Conservation (phyloP, 2,113 vertebrate species). For the Burhinus bistriatus region DNA sequence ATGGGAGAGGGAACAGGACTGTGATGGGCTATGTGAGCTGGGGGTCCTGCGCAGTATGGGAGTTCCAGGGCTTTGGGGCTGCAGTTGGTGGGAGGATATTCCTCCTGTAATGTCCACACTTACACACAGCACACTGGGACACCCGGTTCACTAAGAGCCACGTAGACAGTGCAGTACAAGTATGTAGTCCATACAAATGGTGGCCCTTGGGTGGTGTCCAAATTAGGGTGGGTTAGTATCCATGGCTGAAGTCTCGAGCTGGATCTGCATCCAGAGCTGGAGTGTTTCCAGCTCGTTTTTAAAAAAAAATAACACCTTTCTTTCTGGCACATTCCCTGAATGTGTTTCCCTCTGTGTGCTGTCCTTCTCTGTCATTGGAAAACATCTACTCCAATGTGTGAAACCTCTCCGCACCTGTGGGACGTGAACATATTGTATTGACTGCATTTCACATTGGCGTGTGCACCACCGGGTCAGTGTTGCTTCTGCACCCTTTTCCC, state of each 20-base stretch:
- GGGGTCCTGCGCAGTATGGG: background rate
- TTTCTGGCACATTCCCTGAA: background rate
- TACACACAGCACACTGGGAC: background rate
- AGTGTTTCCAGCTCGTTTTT: background rate
- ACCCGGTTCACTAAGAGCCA: background rate
- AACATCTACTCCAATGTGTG: background rate
- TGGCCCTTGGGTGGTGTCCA: background rate
- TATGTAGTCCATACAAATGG: fast-evolving
- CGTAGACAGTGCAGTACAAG: fast-evolving
- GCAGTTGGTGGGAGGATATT: background rate
- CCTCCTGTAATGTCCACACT: background rate
- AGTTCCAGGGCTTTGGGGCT: background rate
- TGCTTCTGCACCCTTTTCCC: background rate
- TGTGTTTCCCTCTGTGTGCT: background rate
- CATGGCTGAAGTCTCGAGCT: background rate
- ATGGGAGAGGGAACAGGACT: background rate
- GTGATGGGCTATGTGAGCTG: background rate
- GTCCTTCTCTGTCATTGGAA: background rate
- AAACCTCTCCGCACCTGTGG: background rate
- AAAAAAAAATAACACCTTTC: background rate
- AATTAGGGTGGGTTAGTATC: background rate
- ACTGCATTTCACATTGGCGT: background rate
- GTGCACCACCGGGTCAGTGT: fast-evolving
- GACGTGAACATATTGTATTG: background rate
- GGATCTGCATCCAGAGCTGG: background rate